These are phyloP conservation scores for Hestina assimilis DNA, from an alignment of 1,140 invertebrate species.

Conservation along the genomic window DNA sequence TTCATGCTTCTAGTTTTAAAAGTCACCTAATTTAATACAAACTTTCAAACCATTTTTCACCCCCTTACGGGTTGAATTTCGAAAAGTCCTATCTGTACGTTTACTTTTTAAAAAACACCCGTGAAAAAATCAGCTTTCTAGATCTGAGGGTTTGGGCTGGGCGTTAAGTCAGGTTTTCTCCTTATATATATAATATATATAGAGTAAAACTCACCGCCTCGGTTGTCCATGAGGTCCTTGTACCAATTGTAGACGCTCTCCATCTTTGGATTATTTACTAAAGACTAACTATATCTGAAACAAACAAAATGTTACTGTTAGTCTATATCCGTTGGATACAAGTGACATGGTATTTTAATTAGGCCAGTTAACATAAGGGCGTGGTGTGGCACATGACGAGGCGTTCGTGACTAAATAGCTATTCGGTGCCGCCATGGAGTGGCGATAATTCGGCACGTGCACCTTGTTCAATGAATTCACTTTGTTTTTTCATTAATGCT, in stretches of 20 bases:
- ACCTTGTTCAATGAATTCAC: slow-evolving; percentile 8
- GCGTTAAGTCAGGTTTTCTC: no score
- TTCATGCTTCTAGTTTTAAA: no score
- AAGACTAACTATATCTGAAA: slow-evolving; percentile 79
- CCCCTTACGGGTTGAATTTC: no score
- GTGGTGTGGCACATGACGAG: slow-evolving; percentile 16
- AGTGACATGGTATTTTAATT: slow-evolving; percentile 17
- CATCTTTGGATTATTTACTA: slow-evolving; percentile 71
- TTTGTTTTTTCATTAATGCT: background rate
- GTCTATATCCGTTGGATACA: slow-evolving; percentile 7
- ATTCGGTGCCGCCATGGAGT: slow-evolving; percentile 14
- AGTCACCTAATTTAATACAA: no score
- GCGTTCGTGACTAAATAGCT: slow-evolving; percentile 22
- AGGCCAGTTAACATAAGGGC: slow-evolving; percentile 21
- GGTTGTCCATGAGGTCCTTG: slow-evolving; percentile 88
- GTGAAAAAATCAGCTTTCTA: no score
- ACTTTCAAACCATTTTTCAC: no score
- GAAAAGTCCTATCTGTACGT: no score
- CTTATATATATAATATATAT: no score
- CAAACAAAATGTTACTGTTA: slow-evolving; percentile 43
- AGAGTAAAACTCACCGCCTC: slow-evolving; percentile 87
- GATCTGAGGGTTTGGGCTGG: no score
- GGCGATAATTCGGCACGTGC: slow-evolving; percentile 20
- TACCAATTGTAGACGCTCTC: slow-evolving; percentile 85
- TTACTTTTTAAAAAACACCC: no score